Evolutionary conservation across 2,113 vertebrate species (phyloP).

Genomic region (Leuciscus idus): DNA sequence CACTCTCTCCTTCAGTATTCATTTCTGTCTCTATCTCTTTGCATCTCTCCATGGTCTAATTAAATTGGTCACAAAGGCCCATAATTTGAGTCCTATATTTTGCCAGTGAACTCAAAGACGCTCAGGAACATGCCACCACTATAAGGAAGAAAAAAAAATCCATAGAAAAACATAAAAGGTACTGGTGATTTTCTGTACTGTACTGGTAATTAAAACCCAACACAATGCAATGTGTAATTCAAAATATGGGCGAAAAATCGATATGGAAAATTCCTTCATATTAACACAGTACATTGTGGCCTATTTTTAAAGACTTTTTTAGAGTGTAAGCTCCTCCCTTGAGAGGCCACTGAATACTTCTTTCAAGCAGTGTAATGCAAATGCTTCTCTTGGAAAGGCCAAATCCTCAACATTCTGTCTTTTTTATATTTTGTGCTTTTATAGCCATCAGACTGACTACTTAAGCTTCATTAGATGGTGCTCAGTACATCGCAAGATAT

Average conservation of each 20-base stretch:
- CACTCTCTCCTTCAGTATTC: neutral
- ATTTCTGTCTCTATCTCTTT: neutral
- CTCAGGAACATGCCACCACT: neutral
- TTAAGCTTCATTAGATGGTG: neutral
- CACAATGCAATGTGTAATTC: neutral
- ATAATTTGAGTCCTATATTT: neutral
- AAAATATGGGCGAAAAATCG: neutral
- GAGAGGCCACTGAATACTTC: conserved; percentile 14
- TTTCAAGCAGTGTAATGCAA: conserved; percentile 27
- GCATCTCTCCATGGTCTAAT: neutral
- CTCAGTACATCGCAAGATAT: neutral
- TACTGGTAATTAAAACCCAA: neutral
- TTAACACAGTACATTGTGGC: neutral
- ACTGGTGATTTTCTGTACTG: neutral
- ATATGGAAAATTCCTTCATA: neutral
- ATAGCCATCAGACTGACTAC: neutral
- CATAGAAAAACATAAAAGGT: neutral
- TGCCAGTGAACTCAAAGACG: neutral
- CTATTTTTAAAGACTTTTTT: neutral
- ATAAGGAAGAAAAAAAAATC: neutral
- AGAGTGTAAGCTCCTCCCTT: neutral
- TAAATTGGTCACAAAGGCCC: neutral
- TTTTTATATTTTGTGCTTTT: neutral
- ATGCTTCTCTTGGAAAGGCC: conserved; percentile 11
- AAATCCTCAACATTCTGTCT: conserved; percentile 16